Conservation (phyloP, 2,113 vertebrate genomes). For the Crotalus viridis region DNA sequence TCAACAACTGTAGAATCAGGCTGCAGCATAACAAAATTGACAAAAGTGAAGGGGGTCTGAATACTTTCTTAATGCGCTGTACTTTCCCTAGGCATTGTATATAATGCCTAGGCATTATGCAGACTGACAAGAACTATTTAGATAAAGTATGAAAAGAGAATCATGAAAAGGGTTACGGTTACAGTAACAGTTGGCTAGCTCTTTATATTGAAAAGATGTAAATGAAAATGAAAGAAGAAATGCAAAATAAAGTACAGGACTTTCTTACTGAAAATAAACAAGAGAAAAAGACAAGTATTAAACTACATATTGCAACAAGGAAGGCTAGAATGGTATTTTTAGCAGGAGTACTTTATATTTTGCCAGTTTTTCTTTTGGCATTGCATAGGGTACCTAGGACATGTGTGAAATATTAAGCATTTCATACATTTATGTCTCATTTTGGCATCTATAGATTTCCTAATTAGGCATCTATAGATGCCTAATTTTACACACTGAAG, state of each 20-base stretch:
- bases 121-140: neutral
- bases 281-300: neutral
- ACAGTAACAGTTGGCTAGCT: neutral
- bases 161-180: neutral
- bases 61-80: neutral
- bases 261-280: neutral
- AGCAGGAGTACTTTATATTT: neutral
- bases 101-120: neutral
- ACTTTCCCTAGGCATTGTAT: neutral
- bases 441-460: neutral
- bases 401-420: neutral
- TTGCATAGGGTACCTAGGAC: neutral
- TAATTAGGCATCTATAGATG: neutral
- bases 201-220: neutral
- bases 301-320: neutral
- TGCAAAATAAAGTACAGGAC: neutral
- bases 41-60: neutral
- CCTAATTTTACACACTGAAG: neutral
- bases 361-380: neutral
- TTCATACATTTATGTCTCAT: neutral
- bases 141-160: neutral
- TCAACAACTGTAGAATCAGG: too few species aligned
- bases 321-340: neutral
- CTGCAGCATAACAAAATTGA: neutral
- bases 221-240: neutral